Conservation (phyloP, 2,113 vertebrate species). For the Ardeotis arabs region DNA sequence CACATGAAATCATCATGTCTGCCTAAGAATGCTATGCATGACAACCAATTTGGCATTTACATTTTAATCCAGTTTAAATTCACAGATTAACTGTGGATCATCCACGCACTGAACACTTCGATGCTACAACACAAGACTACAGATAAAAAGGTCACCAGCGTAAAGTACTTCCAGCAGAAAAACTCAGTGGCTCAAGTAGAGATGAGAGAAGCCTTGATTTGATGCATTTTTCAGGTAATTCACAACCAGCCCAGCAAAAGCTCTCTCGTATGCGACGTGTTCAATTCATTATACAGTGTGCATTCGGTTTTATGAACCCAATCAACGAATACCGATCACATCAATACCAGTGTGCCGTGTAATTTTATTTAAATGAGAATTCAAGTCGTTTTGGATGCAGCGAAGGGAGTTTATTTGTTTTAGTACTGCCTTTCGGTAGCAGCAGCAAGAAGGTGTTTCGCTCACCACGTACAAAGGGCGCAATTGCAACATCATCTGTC, state of each 20-base stretch:
- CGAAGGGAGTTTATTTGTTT: conserved; percentile 29
- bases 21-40: background rate
- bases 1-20: background rate
- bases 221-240: background rate
- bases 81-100: conserved; percentile 9
- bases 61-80: conserved; percentile 46
- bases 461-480: conserved; percentile 12
- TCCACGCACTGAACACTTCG: background rate
- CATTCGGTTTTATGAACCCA: conserved; percentile 53
- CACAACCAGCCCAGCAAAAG: background rate
- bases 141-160: background rate
- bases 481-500: conserved; percentile 52
- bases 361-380: conserved; percentile 64
- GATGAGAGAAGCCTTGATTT: background rate
- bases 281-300: conserved; percentile 29
- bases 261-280: background rate
- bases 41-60: conserved; percentile 1
- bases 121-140: background rate
- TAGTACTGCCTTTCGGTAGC: background rate
- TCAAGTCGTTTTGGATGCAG: conserved; percentile 7
- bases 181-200: background rate
- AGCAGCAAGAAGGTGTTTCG: conserved; percentile 33
- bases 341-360: conserved; percentile 15
- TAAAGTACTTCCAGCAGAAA: background rate
- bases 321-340: conserved; percentile 50